A percentile compares a stretch with the other conserved stretches of the same genome.
Conservation (phyloP, 2,113 vertebrate genomes). For the Sinocyclocheilus rhinocerous region DNA sequence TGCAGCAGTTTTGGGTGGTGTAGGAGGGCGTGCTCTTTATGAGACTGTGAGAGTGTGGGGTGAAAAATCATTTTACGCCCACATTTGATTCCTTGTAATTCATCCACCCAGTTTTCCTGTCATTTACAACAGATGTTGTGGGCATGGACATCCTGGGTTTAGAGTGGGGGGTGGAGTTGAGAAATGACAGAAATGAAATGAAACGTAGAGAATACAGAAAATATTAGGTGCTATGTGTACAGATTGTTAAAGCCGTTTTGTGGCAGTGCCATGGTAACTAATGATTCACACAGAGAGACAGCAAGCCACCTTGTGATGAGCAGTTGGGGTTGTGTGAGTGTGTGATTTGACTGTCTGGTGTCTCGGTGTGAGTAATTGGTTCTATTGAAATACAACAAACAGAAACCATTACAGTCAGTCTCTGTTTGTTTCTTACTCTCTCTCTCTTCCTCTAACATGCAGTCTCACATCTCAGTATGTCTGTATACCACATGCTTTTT, state of each 20-base stretch:
- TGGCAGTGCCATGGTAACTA: conserved; percentile 66
- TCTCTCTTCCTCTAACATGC: conserved; percentile 3
- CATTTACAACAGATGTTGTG: conserved; percentile 38
- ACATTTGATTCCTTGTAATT: background rate
- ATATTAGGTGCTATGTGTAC: conserved; percentile 58
- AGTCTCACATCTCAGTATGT: background rate
- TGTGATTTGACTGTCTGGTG: conserved; percentile 46
- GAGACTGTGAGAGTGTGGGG: background rate
- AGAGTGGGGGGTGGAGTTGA: background rate
- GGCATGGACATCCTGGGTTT: background rate
- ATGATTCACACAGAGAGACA: conserved; percentile 59
- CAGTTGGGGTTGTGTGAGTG: conserved; percentile 34
- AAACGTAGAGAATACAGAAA: background rate
- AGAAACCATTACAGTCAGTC: conserved; percentile 48
- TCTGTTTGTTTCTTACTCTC: conserved; percentile 37
- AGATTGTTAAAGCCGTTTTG: conserved; percentile 61
- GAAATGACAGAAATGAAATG: background rate
- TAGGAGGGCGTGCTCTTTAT: conserved; percentile 3
- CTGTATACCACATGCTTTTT: background rate
- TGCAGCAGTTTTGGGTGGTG: background rate
- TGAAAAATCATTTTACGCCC: background rate
- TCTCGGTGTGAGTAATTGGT: conserved; percentile 45
- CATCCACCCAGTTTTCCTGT: conserved; percentile 12
- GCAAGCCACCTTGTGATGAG: conserved; percentile 27
- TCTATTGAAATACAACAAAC: conserved; percentile 47